A percentile compares a stretch with the other conserved stretches of the same genome.
phyloP scores from a whole-genome alignment of 2,797 vertebrate genomes.

The Scleropages formosus region DNA sequence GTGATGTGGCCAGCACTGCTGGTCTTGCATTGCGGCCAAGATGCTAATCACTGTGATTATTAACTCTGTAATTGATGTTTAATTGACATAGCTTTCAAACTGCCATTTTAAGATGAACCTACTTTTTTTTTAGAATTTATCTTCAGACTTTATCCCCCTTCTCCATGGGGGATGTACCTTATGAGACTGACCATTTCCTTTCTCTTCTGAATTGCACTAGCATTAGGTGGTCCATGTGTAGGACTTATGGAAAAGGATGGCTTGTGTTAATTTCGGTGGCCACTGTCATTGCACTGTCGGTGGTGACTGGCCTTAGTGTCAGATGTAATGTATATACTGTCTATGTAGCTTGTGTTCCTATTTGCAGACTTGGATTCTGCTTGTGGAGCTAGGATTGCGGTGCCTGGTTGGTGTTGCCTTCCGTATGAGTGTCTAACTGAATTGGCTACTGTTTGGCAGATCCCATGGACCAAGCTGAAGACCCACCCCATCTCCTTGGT shows the following conservation, averaged over 20 bases:
- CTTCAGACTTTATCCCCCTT: neutral
- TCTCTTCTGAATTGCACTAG: no score
- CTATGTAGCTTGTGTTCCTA: neutral
- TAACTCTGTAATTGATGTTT: no score
- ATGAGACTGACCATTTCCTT: neutral
- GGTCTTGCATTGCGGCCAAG: no score
- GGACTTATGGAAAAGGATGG: no score
- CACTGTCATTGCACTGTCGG: neutral
- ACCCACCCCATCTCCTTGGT: slow-evolving; percentile 94
- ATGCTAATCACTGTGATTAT: no score
- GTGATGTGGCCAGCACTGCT: no score
- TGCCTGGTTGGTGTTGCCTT: neutral
- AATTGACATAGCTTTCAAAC: no score
- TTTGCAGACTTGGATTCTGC: neutral
- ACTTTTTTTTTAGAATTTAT: neutral
- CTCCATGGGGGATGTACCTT: neutral
- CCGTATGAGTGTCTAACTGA: neutral
- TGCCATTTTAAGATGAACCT: neutral
- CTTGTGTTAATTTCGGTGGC: neutral
- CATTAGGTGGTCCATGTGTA: no score
- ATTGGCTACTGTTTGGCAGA: slow-evolving; percentile 64
- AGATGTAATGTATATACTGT: no score
- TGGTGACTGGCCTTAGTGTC: neutral
- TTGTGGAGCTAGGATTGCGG: no score
- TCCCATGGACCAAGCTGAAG: slow-evolving; percentile 98